Evolutionary conservation across 2,888 invertebrate species (phyloP), one percentile per base, ranked within the genome.

Genomic region (Icerya purchasi): DNA sequence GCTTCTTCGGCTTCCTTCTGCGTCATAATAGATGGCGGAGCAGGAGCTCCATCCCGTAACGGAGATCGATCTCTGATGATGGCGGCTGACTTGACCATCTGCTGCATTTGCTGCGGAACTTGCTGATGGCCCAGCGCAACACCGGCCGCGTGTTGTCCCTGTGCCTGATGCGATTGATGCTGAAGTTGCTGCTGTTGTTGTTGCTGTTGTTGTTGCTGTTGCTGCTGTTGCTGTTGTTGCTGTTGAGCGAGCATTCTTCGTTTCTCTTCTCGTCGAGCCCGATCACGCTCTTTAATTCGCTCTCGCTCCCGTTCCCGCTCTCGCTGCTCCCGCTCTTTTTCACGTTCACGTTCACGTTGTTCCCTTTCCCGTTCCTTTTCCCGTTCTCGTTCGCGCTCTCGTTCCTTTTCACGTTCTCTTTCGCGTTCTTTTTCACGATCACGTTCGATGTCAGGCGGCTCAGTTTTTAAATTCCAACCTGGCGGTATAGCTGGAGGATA

Each of bases 21-120:
- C 24, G 59, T 55, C n/a, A 63, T 57, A 8, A 36, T 36, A 54
- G 54, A 36, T 24, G 77, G 69, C 63, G 77, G 76, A 3, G 75
- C 49, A n/a, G n/a, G n/a, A 72, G 52, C 77, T 75, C 84, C 84
- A 69, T 83, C 86, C 24, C 87, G 77, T 58, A 86, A 72, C 2
- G 88, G 88, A 3, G 87, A 87, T 57, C 88, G 77, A 64, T 83
- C 83, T 2, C 82, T 70, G 63, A 68, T 20, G 24, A 19, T 8
- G 18, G 3, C 49, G 2, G 55, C 2, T 1, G 55, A n/a, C 3
- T 23, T 8, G 14, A 23, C 55, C 55, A 55, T 53, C 23, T 24
- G 25, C 21, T 60, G 54, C 2, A 52, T 54, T 52, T 61, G 61
- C 53, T 56, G 56, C 3, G 56, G 59, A 1, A 57, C 58, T 53